Evolutionary conservation across 2,888 invertebrate species (phyloP).

Genomic region (Eupithecia subumbrata): DNA sequence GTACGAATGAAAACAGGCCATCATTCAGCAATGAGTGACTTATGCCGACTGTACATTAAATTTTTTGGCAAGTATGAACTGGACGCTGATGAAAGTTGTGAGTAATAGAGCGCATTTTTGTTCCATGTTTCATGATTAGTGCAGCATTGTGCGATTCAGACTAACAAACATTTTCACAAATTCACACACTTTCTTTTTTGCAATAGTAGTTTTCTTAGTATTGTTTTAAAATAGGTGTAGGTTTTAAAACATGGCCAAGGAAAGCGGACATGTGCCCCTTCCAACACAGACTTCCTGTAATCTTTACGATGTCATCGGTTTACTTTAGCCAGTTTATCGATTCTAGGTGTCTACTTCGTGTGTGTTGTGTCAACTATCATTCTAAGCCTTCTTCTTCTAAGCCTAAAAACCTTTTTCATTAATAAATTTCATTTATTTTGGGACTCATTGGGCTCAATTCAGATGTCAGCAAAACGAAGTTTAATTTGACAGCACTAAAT

Average conservation of each 20-base stretch:
- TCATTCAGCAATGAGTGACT: neutral
- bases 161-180: neutral
- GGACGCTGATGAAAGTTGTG: neutral
- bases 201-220: neutral
- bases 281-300: slow-evolving; percentile 1
- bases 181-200: neutral
- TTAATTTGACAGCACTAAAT: too few species aligned
- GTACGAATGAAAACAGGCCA: neutral
- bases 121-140: neutral
- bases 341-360: neutral
- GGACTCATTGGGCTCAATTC: too few species aligned
- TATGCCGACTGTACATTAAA: neutral
- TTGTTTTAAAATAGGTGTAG: neutral
- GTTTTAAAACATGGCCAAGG: neutral
- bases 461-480: too few species aligned
- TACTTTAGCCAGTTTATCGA: neutral
- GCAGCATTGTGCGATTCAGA: neutral
- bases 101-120: neutral
- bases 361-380: too few species aligned
- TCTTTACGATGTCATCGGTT: neutral
- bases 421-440: too few species aligned
- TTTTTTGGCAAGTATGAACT: neutral
- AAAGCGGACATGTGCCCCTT: neutral
- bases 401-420: too few species aligned
- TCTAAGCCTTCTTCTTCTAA: too few species aligned